A percentile compares a stretch with the other conserved stretches of the same genome.
phyloP scores from a whole-genome alignment of 2,888 invertebrate species.

The Galeruca laticollis region DNA sequence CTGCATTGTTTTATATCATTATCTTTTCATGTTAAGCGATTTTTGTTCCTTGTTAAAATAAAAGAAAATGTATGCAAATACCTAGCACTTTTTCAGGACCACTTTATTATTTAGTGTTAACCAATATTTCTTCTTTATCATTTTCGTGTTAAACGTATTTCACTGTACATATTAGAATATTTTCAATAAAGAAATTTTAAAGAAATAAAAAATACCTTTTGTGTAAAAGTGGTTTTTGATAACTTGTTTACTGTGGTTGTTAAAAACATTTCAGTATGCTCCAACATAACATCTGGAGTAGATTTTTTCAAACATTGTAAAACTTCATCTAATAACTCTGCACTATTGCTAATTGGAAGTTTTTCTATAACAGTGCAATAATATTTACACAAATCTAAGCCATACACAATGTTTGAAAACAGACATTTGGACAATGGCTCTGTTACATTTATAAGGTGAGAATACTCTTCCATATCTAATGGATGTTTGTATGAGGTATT shows the following conservation, averaged over 20 bases:
- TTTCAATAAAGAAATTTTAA: no score
- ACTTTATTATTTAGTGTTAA: no score
- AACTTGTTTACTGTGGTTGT: conserved; percentile 45
- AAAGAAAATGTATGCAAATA: no score
- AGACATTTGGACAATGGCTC: conserved; percentile 61
- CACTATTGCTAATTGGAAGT: conserved; percentile 50
- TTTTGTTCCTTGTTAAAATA: no score
- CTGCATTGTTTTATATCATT: no score
- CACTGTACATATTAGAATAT: no score
- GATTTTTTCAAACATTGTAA: conserved; percentile 54
- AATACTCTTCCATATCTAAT: conserved; percentile 54
- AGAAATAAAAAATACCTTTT: conserved; percentile 19
- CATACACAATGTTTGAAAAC: conserved; percentile 54
- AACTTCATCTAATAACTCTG: conserved; percentile 57
- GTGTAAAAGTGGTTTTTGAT: conserved; percentile 13
- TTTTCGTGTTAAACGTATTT: no score
- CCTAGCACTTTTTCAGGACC: no score
- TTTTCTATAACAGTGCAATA: conserved; percentile 51
- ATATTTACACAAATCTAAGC: conserved; percentile 50
- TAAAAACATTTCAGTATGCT: conserved; percentile 49
- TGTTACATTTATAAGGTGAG: conserved; percentile 58
- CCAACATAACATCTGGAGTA: conserved; percentile 49
- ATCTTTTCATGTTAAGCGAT: no score
- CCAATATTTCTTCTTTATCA: no score
- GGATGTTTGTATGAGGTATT: conserved; percentile 58